Conservation (phyloP, 2,888 invertebrate genomes). For the Tachystola acroxantha region DNA sequence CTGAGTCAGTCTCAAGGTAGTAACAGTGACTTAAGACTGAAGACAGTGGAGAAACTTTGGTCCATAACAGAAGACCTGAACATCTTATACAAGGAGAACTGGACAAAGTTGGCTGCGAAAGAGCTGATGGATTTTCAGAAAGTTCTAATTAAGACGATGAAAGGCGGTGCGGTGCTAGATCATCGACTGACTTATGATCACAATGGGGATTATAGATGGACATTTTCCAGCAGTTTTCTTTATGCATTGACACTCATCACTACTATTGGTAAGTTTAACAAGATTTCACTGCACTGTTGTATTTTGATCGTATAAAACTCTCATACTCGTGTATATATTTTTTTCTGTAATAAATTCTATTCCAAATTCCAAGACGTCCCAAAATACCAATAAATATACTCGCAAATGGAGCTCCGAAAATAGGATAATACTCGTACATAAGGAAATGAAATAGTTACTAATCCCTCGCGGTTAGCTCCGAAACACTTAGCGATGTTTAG, state of each 20-base stretch:
- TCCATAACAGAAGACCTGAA: slow-evolving; percentile 92
- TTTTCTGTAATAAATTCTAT: too few relatives aligned
- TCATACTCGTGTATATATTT: too few relatives aligned
- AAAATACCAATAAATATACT: neutral
- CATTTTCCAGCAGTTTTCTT: slow-evolving; percentile 93
- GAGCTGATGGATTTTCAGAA: slow-evolving; percentile 92
- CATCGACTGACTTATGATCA: slow-evolving; percentile 34
- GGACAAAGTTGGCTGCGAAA: slow-evolving; percentile 92
- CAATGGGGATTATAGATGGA: slow-evolving; percentile 86
- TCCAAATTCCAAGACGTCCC: too few relatives aligned
- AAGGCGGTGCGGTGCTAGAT: slow-evolving; percentile 53
- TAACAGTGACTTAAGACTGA: slow-evolving; percentile 79
- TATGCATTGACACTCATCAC: slow-evolving; percentile 96
- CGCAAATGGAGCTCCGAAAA: neutral
- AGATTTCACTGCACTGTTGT: too few relatives aligned
- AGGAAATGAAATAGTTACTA: neutral
- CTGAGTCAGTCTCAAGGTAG: slow-evolving; percentile 70
- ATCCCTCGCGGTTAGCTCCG: neutral
- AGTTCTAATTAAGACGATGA: slow-evolving; percentile 68
- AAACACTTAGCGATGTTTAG: neutral
- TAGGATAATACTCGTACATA: neutral
- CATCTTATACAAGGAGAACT: slow-evolving; percentile 93
- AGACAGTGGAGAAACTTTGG: slow-evolving; percentile 89
- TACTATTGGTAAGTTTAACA: slow-evolving; percentile 93
- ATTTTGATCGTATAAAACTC: too few relatives aligned